These are phyloP conservation scores for Dreissena rostriformis DNA, from an alignment of 1,140 invertebrate species.

Conservation along the genomic window DNA sequence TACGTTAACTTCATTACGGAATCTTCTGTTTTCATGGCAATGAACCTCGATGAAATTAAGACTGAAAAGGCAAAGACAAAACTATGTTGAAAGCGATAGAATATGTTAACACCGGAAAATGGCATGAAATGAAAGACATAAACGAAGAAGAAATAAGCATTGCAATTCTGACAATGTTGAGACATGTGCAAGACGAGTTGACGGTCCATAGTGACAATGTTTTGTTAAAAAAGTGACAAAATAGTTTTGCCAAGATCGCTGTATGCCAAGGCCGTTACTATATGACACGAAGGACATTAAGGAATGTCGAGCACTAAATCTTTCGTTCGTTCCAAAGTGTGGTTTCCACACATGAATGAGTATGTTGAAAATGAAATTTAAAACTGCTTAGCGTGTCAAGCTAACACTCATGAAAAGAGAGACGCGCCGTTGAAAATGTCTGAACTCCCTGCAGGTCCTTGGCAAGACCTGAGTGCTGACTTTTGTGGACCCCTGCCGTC, in stretches of 20 bases:
- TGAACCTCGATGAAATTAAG: not conserved
- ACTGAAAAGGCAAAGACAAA: slow-evolving; percentile 13
- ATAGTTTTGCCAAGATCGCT: slow-evolving; percentile 9
- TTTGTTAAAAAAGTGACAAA: slow-evolving; percentile 12
- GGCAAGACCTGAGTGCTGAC: slow-evolving; percentile 3
- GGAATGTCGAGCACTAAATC: not conserved
- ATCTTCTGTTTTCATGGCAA: not conserved
- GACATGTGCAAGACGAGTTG: slow-evolving; percentile 17
- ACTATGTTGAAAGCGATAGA: slow-evolving; percentile 49
- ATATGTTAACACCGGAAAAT: not conserved
- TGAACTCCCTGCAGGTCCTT: not conserved
- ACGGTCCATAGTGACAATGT: slow-evolving; percentile 11
- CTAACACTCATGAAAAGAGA: not conserved
- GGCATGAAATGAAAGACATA: not conserved
- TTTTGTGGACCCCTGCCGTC: not conserved
- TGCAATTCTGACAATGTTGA: not conserved
- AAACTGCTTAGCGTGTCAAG: not conserved
- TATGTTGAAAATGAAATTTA: not conserved
- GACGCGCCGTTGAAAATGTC: not conserved
- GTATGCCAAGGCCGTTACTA: not conserved
- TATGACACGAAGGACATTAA: slow-evolving; percentile 20
- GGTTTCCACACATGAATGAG: slow-evolving; percentile 12
- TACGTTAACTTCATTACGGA: slow-evolving; percentile 39
- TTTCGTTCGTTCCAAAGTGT: slow-evolving; percentile 11
- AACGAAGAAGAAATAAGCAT: slow-evolving; percentile 6